These are phyloP conservation scores for Xestia rhomboidea DNA, from an alignment of 2,888 invertebrate species.

Conservation along the genomic window DNA sequence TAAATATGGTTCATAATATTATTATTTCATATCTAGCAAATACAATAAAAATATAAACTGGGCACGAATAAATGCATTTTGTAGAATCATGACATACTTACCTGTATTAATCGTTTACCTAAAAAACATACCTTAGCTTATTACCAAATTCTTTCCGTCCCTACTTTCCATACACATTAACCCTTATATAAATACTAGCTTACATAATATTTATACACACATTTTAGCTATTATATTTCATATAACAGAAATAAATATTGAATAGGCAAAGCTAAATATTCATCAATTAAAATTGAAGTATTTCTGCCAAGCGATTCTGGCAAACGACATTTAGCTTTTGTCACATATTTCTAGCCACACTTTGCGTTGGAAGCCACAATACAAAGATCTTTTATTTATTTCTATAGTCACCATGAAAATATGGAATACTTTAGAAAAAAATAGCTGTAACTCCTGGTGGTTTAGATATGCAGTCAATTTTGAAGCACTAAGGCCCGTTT, in stretches of 20 bases:
- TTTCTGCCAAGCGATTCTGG: conserved; percentile 54
- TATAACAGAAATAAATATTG: conserved; percentile 3
- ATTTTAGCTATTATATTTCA: conserved; percentile 17
- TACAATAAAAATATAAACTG: conserved; percentile 11
- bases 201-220: conserved; percentile 27
- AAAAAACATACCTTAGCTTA: not conserved
- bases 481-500: too few species aligned
- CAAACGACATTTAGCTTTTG: conserved; percentile 63
- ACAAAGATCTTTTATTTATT: conserved; percentile 46
- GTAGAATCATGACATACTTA: conserved; percentile 26
- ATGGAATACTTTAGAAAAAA: conserved; percentile 47
- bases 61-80: not conserved
- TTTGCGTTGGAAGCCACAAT: conserved; percentile 69
- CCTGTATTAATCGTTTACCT: conserved; percentile 14
- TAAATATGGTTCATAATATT: not conserved
- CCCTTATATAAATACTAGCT: conserved; percentile 35
- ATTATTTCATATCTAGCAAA: conserved; percentile 35
- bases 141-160: not conserved
- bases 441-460: conserved; percentile 31
- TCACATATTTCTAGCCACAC: conserved; percentile 66
- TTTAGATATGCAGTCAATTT: conserved; percentile 15
- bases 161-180: not conserved
- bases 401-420: conserved; percentile 19
- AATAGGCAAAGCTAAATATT: conserved; percentile 46
- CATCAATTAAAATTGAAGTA: conserved; percentile 31